These are phyloP conservation scores for Cremastobaeus sp. DNA, from an alignment of 2,888 invertebrate species.

Conservation along the genomic window DNA sequence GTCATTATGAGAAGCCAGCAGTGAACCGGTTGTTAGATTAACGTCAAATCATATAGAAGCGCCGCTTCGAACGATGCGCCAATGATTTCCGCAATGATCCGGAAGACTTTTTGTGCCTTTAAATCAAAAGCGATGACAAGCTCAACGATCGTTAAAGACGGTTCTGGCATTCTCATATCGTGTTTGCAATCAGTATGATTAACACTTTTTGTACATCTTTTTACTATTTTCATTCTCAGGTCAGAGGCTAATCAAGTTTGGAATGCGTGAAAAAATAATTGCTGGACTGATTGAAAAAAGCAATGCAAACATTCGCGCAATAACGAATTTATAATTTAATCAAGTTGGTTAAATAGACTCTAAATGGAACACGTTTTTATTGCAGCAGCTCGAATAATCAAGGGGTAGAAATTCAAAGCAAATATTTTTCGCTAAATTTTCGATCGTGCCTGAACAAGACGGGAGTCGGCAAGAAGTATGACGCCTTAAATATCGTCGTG, in stretches of 20 bases:
- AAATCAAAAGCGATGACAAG: constrained; percentile 60
- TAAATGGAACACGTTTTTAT: no score
- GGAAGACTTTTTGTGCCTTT: constrained; percentile 58
- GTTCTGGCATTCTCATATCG: constrained; percentile 42
- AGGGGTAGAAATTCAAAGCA: no score
- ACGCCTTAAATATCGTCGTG: constrained; percentile 44
- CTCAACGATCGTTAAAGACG: constrained; percentile 51
- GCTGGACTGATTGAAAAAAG: no score
- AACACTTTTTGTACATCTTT: constrained; percentile 1
- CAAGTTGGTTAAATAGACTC: no score
- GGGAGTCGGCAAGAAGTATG: constrained; percentile 31
- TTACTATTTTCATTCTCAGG: constrained; percentile 3
- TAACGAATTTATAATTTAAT: no score
- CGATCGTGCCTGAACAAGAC: constrained; percentile 37
- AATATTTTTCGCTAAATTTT: constrained; percentile 35
- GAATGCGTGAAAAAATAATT: neutral
- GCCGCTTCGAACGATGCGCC: constrained; percentile 49
- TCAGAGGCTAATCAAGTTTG: constrained; percentile 11
- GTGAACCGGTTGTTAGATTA: constrained; percentile 66
- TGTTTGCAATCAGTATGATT: constrained; percentile 39
- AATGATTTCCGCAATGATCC: constrained; percentile 61
- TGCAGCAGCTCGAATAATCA: no score
- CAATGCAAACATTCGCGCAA: no score
- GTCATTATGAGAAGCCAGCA: constrained; percentile 67
- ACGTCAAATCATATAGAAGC: constrained; percentile 66